These are phyloP conservation scores for Odontothrips loti DNA, from an alignment of 2,888 invertebrate species.

Conservation along the genomic window DNA sequence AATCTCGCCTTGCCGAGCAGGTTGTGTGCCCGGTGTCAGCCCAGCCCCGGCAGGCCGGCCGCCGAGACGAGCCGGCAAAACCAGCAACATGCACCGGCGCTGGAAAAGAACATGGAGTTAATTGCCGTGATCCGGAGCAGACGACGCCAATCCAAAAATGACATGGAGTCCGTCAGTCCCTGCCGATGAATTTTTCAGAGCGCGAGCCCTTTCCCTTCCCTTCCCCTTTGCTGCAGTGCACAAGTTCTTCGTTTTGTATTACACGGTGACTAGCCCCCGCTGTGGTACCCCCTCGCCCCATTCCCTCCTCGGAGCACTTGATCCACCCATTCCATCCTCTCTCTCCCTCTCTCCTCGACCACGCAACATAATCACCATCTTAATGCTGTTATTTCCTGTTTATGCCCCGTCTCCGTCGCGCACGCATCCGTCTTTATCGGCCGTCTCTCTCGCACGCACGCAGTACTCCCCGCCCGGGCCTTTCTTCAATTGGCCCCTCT, in stretches of 20 bases:
- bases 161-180: not conserved
- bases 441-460: not conserved
- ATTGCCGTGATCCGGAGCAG: not conserved
- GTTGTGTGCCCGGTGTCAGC: not conserved
- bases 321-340: not conserved
- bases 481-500: not conserved
- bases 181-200: no score
- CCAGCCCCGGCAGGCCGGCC: no score
- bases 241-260: conserved; percentile 5
- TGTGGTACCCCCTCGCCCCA: not conserved
- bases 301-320: not conserved
- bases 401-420: not conserved
- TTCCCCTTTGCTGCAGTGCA: not conserved
- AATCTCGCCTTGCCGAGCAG: not conserved
- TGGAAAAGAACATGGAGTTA: not conserved
- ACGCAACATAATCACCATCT: conserved; percentile 26
- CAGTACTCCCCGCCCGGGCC: not conserved
- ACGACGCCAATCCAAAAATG: not conserved
- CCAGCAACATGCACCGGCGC: not conserved
- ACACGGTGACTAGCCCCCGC: not conserved
- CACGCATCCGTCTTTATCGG: not conserved
- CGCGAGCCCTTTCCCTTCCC: not conserved
- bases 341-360: not conserved
- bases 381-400: conserved; percentile 26
- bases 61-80: not conserved